Evolutionary conservation across 1,140 invertebrate genomes (phyloP).

Genomic region (Yoshiicerus persimilis): DNA sequence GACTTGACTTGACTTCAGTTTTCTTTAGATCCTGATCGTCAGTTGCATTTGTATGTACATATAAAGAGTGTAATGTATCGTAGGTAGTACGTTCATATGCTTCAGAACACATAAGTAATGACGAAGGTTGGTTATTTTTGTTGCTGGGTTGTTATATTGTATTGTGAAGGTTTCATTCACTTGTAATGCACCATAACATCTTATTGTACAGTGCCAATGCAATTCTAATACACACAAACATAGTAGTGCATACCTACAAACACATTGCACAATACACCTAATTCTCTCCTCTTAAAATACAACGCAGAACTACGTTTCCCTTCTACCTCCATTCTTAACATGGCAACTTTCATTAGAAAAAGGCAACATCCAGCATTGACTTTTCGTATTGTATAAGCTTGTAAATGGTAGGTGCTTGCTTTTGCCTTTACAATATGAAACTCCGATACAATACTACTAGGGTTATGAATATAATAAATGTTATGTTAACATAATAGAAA

Average conservation of each 20-base stretch:
- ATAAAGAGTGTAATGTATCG: no score
- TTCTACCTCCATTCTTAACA: neutral
- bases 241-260: no score
- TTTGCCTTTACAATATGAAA: neutral
- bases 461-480: neutral
- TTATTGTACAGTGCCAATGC: neutral
- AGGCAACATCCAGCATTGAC: neutral
- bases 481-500: neutral
- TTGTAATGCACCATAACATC: slow-evolving; percentile 17
- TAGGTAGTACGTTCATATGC: no score
- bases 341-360: neutral
- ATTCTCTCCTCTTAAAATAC: neutral
- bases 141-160: neutral
- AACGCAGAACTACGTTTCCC: no score
- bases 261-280: neutral
- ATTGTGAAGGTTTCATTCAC: neutral
- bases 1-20: neutral
- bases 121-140: neutral
- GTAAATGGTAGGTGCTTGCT: neutral
- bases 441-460: no score
- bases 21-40: no score
- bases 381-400: neutral
- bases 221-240: neutral
- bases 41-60: no score
- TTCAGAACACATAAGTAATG: neutral